Percentiles rank a stretch among this genome's conserved stretches.
phyloP scores from a whole-genome alignment of 92 coral and sea anemone species.

The Parazoanthus darwini region DNA sequence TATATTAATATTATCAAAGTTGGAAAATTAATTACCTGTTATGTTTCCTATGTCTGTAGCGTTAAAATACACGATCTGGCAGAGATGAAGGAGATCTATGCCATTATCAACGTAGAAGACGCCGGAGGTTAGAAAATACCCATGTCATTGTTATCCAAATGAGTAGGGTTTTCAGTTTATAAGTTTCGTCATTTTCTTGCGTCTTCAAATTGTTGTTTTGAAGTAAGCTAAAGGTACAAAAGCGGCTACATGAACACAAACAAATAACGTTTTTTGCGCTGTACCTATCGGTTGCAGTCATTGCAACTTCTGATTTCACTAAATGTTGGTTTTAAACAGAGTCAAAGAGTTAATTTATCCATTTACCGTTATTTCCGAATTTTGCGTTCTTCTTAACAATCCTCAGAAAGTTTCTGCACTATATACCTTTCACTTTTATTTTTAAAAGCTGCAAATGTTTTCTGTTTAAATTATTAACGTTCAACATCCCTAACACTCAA shows the following conservation, averaged over 20 bases:
- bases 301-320: too few relatives aligned
- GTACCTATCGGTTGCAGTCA: background rate
- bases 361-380: too few relatives aligned
- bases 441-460: too few relatives aligned
- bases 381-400: too few relatives aligned
- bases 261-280: background rate
- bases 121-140: conserved; percentile 76
- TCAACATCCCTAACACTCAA: too few relatives aligned
- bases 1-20: background rate
- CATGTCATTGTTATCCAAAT: background rate
- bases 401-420: too few relatives aligned
- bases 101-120: conserved; percentile 94
- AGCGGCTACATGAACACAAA: background rate
- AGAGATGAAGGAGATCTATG: conserved; percentile 98
- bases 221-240: background rate
- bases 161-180: background rate
- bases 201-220: background rate
- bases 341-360: too few relatives aligned
- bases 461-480: too few relatives aligned
- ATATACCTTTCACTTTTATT: too few relatives aligned
- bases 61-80: conserved; percentile 94
- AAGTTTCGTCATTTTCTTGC: background rate
- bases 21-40: background rate
- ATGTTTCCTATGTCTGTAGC: conserved; percentile 51
- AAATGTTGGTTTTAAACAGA: too few relatives aligned